Conservation (phyloP, 2,888 invertebrate species). For the Phyllotreta striolata region DNA sequence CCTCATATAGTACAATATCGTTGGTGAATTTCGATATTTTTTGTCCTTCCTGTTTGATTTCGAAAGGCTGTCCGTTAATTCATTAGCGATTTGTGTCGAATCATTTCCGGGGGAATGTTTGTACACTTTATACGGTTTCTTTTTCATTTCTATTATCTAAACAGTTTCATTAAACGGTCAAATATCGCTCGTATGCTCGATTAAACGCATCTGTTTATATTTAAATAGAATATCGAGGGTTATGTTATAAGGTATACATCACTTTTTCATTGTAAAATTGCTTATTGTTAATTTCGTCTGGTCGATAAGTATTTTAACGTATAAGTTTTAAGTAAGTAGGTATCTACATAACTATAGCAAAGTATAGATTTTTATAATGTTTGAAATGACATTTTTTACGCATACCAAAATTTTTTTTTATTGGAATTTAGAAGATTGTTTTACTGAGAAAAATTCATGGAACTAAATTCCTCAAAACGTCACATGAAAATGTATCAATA, state of each 20-base stretch:
- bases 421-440: too few species aligned
- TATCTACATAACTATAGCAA: too few species aligned
- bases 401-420: too few species aligned
- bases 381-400: too few species aligned
- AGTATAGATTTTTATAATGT: too few species aligned
- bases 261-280: too few species aligned
- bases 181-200: constrained; percentile 11
- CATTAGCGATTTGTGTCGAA: constrained; percentile 48
- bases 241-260: too few species aligned
- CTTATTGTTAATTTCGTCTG: too few species aligned
- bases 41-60: constrained; percentile 45
- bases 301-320: too few species aligned
- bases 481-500: constrained; percentile 11
- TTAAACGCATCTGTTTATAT: constrained; percentile 1
- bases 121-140: constrained; percentile 22
- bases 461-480: constrained; percentile 2
- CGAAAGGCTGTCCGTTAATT: constrained; percentile 49
- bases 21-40: constrained; percentile 30
- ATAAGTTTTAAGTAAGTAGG: too few species aligned
- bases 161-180: constrained; percentile 23
- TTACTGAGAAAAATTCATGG: too few species aligned
- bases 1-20: constrained; percentile 31
- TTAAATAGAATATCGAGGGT: too few species aligned
- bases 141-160: constrained; percentile 23
- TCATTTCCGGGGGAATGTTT: constrained; percentile 46